A percentile compares a stretch with the other conserved stretches of the same genome.
Conservation (phyloP, 1,140 invertebrate species). For the Platorchestia sp. region DNA sequence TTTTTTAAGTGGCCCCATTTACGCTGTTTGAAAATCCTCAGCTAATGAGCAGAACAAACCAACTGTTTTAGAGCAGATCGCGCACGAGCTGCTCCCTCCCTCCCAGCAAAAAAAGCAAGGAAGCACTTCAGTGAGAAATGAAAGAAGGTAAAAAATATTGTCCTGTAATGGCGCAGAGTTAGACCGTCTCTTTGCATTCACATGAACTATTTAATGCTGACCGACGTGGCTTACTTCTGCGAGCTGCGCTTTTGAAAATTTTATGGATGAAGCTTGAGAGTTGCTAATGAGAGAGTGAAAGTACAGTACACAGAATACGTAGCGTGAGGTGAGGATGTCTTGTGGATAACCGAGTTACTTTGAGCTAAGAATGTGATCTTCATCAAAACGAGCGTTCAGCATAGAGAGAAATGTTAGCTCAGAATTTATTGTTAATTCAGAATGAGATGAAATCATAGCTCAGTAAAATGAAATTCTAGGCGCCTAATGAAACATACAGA, state of each 20-base stretch:
- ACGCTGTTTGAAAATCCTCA: conserved; percentile 50
- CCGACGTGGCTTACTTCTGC: neutral
- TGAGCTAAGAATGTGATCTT: neutral
- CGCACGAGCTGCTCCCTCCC: too few species aligned
- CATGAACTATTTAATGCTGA: neutral
- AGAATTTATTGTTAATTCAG: neutral
- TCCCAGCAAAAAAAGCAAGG: neutral
- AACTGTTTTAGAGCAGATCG: conserved; percentile 6
- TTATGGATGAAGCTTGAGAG: neutral
- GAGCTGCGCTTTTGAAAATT: neutral
- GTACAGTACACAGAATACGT: too few species aligned
- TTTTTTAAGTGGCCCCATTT: conserved; percentile 49
- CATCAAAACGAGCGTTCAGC: too few species aligned
- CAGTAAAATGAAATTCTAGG: too few species aligned
- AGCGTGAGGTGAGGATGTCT: too few species aligned
- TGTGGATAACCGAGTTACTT: neutral
- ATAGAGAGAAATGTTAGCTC: neutral
- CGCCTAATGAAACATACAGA: too few species aligned
- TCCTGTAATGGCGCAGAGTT: neutral
- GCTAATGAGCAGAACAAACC: conserved; percentile 54
- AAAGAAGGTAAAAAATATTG: neutral
- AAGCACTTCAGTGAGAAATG: neutral
- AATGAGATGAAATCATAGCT: too few species aligned
- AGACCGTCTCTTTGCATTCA: neutral
- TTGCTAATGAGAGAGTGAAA: too few species aligned